These are phyloP conservation scores for Venustaconcha ellipsiformis DNA, from an alignment of 1,140 invertebrate genomes.

Conservation along the genomic window DNA sequence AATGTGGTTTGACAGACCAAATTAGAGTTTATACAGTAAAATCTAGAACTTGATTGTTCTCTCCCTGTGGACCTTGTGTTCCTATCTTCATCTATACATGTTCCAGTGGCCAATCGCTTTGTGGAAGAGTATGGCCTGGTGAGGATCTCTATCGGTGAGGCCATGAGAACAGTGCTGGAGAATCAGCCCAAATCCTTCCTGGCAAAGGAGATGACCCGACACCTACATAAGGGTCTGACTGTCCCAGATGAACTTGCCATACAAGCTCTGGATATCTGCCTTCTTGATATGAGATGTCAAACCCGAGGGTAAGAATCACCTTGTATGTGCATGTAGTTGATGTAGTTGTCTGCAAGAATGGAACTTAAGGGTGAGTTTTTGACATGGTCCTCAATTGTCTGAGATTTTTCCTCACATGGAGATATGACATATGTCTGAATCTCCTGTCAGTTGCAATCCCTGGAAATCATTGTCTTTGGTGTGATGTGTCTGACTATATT, in stretches of 20 bases:
- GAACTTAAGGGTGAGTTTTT: no score
- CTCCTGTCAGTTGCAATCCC: no score
- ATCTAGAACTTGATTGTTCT: not conserved
- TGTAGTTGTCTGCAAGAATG: no score
- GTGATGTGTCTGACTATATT: no score
- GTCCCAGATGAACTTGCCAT: constrained; percentile 67
- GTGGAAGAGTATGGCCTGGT: constrained; percentile 65
- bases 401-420: no score
- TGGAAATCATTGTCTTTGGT: no score
- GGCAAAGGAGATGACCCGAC: constrained; percentile 53
- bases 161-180: constrained; percentile 60
- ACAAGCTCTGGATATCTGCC: constrained; percentile 61
- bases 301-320: constrained; percentile 60
- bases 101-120: constrained; percentile 68
- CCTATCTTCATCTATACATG: constrained; percentile 6
- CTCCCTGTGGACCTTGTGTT: not conserved
- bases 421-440: no score
- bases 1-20: no score
- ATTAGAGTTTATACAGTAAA: not conserved
- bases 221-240: constrained; percentile 59
- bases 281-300: constrained; percentile 67
- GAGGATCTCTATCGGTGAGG: constrained; percentile 67
- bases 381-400: no score
- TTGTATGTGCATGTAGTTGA: no score
- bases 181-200: constrained; percentile 62